A percentile compares a stretch with the other conserved stretches of the same genome.
Evolutionary conservation across 2,113 vertebrate genomes (phyloP).

Genomic region (Ailuropoda melanoleuca): DNA sequence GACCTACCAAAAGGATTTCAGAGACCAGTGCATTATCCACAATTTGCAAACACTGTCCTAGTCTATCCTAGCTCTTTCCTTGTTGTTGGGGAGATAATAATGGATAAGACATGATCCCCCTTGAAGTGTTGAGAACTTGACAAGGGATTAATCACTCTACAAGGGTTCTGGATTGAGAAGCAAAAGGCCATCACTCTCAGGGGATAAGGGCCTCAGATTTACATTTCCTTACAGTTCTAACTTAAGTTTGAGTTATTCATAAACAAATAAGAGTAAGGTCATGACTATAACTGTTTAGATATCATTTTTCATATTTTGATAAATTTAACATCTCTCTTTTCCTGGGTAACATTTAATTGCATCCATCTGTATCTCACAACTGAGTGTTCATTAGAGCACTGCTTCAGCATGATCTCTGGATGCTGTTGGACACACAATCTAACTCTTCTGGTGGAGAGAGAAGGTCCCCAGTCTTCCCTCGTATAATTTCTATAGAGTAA

Average conservation of each 20-base stretch:
- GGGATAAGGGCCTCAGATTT: not conserved
- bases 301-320: conserved; percentile 1
- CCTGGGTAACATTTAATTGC: not conserved
- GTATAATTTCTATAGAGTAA: not conserved
- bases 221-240: not conserved
- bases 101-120: not conserved
- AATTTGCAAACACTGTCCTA: not conserved
- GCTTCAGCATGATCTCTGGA: not conserved
- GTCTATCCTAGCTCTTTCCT: not conserved
- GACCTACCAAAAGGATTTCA: not conserved
- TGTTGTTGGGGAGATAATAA: not conserved
- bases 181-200: not conserved
- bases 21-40: not conserved
- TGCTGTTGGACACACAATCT: not conserved
- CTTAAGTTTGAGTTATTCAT: not conserved
- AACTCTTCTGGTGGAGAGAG: not conserved
- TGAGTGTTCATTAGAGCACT: not conserved
- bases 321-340: not conserved
- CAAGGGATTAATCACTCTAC: not conserved
- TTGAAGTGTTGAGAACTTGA: not conserved
- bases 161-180: not conserved
- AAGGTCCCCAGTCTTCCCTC: not conserved
- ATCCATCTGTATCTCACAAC: not conserved
- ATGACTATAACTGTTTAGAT: not conserved
- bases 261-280: not conserved